phyloP scores from a whole-genome alignment of 2,113 vertebrate genomes.

The Xiphophorus maculatus region DNA sequence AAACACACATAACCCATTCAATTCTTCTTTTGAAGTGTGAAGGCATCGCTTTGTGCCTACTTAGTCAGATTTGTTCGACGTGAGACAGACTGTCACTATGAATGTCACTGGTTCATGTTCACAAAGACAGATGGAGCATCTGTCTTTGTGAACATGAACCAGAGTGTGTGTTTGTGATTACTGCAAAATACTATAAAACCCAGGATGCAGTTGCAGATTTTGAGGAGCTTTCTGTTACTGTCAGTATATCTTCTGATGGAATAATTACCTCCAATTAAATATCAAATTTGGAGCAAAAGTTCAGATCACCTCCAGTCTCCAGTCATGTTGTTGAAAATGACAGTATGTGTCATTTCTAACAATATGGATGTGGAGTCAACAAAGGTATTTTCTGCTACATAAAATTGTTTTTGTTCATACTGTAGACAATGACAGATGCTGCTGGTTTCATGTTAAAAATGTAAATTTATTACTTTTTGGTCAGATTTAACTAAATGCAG shows the following conservation, averaged over 20 bases:
- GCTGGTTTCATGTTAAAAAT: not conserved
- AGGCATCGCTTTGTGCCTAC: constrained; percentile 33
- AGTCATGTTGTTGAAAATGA: no score
- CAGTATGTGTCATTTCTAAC: no score
- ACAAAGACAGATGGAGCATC: not conserved
- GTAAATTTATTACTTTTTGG: not conserved
- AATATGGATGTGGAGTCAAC: no score
- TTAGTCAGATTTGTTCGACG: constrained; percentile 39
- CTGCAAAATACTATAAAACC: constrained; percentile 14
- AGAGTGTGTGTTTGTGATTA: constrained; percentile 19
- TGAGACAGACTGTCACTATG: constrained; percentile 48
- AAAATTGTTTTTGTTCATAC: not conserved
- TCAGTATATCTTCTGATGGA: not conserved
- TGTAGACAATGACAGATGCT: not conserved
- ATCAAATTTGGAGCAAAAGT: not conserved
- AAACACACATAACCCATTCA: not conserved
- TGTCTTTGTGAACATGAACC: not conserved
- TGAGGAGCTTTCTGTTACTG: no score
- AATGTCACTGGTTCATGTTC: not conserved
- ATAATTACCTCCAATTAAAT: not conserved
- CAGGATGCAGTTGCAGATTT: not conserved
- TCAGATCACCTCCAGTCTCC: no score
- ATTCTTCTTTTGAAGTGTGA: constrained; percentile 32
- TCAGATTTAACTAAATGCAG: not conserved
- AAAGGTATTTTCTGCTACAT: not conserved